Conservation (phyloP, 2,113 vertebrate species). For the Myodes glareolus region DNA sequence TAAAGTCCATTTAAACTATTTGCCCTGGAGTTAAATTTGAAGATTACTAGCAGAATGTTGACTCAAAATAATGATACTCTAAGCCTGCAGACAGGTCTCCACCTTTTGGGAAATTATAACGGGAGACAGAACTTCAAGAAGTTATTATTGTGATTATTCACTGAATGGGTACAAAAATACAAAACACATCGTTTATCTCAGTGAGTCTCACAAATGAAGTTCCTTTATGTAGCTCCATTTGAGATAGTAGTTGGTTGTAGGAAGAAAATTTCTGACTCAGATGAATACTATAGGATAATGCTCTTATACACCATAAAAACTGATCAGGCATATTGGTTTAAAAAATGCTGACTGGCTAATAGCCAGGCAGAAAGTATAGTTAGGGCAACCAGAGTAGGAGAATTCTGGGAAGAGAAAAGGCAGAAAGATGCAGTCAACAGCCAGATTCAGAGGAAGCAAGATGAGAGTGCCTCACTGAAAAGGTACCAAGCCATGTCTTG, state of each 20-base stretch:
- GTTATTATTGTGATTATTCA: not conserved
- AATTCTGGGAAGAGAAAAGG: too few species aligned
- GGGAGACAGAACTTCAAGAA: not conserved
- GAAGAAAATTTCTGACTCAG: fast-evolving
- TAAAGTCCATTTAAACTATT: not conserved
- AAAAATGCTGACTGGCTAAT: too few species aligned
- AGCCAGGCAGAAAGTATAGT: too few species aligned
- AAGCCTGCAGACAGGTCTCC: not conserved
- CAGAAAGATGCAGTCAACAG: too few species aligned
- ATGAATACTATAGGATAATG: too few species aligned
- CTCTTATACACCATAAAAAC: too few species aligned
- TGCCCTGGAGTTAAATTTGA: not conserved
- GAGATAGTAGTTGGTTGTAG: not conserved
- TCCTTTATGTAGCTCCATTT: not conserved
- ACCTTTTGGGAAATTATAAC: not conserved
- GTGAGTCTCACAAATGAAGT: not conserved
- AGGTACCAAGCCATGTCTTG: too few species aligned
- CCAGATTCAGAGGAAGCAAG: too few species aligned
- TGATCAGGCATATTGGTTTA: too few species aligned
- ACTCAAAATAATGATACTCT: slow-evolving; percentile 7
- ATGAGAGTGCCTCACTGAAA: too few species aligned
- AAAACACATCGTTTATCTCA: not conserved
- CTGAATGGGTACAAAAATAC: not conserved
- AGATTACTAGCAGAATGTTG: not conserved
- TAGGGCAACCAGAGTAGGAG: too few species aligned